Conservation (phyloP, 1,140 invertebrate genomes). For the Drosophila auraria region DNA sequence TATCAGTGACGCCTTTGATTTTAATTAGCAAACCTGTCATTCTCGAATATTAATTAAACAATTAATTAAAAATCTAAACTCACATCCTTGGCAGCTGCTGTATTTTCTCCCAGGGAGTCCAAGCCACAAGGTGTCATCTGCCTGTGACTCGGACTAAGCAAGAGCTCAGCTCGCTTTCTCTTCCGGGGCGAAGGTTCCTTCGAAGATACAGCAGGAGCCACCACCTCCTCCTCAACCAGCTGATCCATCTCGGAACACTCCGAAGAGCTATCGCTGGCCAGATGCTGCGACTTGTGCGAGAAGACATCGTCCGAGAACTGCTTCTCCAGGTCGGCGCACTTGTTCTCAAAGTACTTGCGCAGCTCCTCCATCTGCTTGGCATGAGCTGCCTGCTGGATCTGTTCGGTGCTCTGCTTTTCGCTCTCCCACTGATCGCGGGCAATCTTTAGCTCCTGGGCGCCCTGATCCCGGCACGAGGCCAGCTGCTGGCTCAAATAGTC, state of each 20-base stretch:
- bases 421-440: constrained; percentile 82
- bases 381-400: constrained; percentile 88
- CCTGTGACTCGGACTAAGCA: constrained; percentile 79
- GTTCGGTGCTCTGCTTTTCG: constrained; percentile 62
- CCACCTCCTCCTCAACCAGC: constrained; percentile 57
- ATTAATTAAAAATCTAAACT: constrained; percentile 25
- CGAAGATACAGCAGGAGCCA: constrained; percentile 13
- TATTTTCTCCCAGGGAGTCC: constrained; percentile 41
- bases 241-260: constrained; percentile 78
- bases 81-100: constrained; percentile 24
- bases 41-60: not conserved
- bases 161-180: constrained; percentile 68
- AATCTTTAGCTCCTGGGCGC: constrained; percentile 85
- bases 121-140: constrained; percentile 75
- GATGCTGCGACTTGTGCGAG: constrained; percentile 88
- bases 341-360: constrained; percentile 91
- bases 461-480: constrained; percentile 85
- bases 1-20: no score
- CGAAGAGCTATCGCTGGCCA: constrained; percentile 68
- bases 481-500: constrained; percentile 86
- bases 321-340: constrained; percentile 91
- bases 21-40: not conserved
- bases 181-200: constrained; percentile 74
- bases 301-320: constrained; percentile 90
- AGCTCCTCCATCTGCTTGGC: constrained; percentile 91